Evolutionary conservation across 1,140 invertebrate genomes (phyloP).

Genomic region (Heliothis virescens): DNA sequence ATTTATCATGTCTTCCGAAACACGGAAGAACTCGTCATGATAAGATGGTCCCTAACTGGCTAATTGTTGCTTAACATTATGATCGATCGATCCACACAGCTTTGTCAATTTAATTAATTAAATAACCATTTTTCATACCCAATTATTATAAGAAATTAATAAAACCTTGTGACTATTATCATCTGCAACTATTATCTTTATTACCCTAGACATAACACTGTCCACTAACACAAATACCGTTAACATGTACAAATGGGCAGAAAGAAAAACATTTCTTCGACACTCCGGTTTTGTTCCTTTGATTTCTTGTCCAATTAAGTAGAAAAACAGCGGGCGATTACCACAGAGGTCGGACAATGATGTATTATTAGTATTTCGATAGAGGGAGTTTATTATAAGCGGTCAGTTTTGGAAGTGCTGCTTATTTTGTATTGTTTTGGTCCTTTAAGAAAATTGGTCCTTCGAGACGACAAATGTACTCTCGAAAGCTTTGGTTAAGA

Average conservation of each 20-base stretch:
- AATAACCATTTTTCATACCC: no score
- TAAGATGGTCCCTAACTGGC: no score
- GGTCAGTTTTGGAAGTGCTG: neutral
- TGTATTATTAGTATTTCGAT: constrained; percentile 68
- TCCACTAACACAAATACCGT: constrained; percentile 22
- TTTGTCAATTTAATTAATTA: no score
- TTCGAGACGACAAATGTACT: neutral
- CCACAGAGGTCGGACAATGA: constrained; percentile 68
- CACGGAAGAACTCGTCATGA: no score
- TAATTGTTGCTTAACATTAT: no score
- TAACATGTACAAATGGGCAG: constrained; percentile 11
- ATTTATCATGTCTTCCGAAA: no score
- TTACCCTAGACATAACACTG: neutral
- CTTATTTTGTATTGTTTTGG: neutral
- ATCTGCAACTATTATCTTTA: neutral
- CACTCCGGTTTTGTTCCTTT: constrained; percentile 37
- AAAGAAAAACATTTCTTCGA: constrained; percentile 40
- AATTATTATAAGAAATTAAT: no score
- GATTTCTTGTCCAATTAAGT: constrained; percentile 78
- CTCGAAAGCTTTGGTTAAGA: no score
- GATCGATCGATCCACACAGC: no score
- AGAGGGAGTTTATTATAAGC: neutral
- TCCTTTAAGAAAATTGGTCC: neutral
- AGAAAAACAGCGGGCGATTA: constrained; percentile 77
- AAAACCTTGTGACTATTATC: neutral